phyloP scores from a whole-genome alignment of 30 jellyfish, hydroid and myxozoan genomes.

The Rhopilema esculentum region DNA sequence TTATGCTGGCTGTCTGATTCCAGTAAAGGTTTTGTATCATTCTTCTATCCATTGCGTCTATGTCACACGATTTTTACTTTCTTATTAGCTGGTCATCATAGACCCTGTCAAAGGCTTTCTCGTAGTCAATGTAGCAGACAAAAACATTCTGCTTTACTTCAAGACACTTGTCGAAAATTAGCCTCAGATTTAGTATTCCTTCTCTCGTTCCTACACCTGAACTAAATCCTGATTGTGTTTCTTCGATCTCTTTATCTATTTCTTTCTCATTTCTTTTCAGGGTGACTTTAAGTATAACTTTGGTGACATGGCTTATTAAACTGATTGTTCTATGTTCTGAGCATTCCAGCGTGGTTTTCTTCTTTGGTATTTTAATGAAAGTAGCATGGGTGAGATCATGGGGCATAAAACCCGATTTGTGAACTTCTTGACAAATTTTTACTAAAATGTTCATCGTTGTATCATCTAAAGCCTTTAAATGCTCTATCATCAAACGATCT shows the following conservation, averaged over 20 bases:
- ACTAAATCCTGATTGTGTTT: too few species aligned
- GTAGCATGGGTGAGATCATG: slow-evolving; percentile 1
- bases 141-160: too few species aligned
- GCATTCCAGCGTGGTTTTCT: slow-evolving; percentile 25
- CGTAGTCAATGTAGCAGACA: too few species aligned
- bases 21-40: too few species aligned
- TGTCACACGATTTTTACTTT: too few species aligned
- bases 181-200: too few species aligned
- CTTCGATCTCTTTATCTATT: slow-evolving; percentile 5
- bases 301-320: slow-evolving; percentile 5
- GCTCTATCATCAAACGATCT: slow-evolving; percentile 17
- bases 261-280: neutral
- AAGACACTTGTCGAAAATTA: too few species aligned
- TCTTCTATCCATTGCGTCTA: too few species aligned
- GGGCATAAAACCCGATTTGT: slow-evolving; percentile 30
- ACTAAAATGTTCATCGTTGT: neutral
- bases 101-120: too few species aligned
- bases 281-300: neutral
- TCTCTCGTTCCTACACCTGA: too few species aligned
- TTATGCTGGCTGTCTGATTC: too few species aligned
- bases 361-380: slow-evolving; percentile 19
- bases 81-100: too few species aligned
- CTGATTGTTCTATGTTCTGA: slow-evolving; percentile 25
- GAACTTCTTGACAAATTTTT: neutral
- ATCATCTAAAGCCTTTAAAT: slow-evolving; percentile 28